Evolutionary conservation across 2,797 vertebrate genomes (phyloP).

Genomic region (Carcharodon carcharias): DNA sequence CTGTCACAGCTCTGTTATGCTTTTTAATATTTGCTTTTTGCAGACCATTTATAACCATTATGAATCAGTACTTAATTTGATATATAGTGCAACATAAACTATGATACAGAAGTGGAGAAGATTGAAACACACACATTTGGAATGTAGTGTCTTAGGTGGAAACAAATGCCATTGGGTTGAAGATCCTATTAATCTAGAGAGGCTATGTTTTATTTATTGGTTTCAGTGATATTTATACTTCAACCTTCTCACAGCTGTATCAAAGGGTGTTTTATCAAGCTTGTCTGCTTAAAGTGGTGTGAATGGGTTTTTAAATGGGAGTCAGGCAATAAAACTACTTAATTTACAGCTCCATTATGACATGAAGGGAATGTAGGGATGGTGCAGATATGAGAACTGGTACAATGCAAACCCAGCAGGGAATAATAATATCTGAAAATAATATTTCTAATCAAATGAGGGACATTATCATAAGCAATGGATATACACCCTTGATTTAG

Average conservation of each 20-base stretch:
- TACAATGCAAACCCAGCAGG: slow-evolving; percentile 17
- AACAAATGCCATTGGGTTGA: slow-evolving; percentile 40
- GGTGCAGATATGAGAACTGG: neutral
- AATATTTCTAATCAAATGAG: slow-evolving; percentile 30
- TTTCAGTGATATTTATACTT: slow-evolving; percentile 52
- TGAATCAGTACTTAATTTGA: neutral
- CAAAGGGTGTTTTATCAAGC: slow-evolving; percentile 43
- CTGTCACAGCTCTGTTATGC: neutral
- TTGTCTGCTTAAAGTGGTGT: slow-evolving; percentile 45
- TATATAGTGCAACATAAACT: neutral
- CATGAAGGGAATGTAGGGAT: neutral
- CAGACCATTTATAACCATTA: neutral
- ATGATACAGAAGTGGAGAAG: neutral
- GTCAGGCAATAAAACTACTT: slow-evolving; percentile 21
- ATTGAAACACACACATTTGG: neutral
- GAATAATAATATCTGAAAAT: slow-evolving; percentile 30
- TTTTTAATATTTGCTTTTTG: neutral
- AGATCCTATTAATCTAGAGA: slow-evolving; percentile 47
- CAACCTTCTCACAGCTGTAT: slow-evolving; percentile 43
- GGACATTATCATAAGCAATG: slow-evolving; percentile 14
- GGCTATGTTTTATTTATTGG: slow-evolving; percentile 47
- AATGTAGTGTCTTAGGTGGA: slow-evolving; percentile 25
- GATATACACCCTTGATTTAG: slow-evolving; percentile 23
- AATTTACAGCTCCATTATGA: slow-evolving; percentile 28
- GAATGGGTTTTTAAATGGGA: slow-evolving; percentile 46